Evolutionary conservation across 2,113 vertebrate species (phyloP), one percentile per base, ranked within the genome.

Genomic region (Lipophrys pholis): DNA sequence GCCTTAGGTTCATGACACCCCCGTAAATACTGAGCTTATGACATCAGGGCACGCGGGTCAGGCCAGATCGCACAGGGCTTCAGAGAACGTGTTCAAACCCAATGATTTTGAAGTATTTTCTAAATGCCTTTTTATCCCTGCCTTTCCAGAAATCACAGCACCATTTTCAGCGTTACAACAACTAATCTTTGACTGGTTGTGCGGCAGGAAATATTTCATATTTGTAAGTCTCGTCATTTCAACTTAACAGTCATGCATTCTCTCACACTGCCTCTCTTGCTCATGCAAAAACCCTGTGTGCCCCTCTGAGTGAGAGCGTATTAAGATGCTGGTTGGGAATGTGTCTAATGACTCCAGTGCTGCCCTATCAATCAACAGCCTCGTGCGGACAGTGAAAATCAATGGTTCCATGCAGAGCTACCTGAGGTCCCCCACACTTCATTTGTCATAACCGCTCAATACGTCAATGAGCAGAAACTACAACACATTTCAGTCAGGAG

Each of bases 381-480:
- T 73, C 69, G 69, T 80, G 83, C 71, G 76, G 88, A 89, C 87
- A 91, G 86, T 89, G 73, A 76, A 84, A 91, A 93, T 93, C 92
- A 69, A 93, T 92, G 85, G 80, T 75, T 82, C 54, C 88, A 90
- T 81, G 67, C 88, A 84, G 84, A 71, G 84, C 87, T 88, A 91
- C 89, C 91, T 91, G 82, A 88, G 89, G 92, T 89, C 87, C 81
- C 86, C 62, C 91, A 92, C 89, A 90, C 92, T 92, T 90, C 90
- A 90, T 92, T 90, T 90, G 92, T 93, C 93, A 91, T 84, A 83
- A 87, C 53, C 67, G 68, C 84, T 94, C 92, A 42, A 92, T 93
- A 93, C 16, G 73, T 88, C 92, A 77, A 91, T 91, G 80, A 69
- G 83, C 80, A 70, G 73, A 82, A 88, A 86, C 75, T 78, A 83